Evolutionary conservation across 2,113 vertebrate species (phyloP).

Genomic region (Rhinogobius similis): DNA sequence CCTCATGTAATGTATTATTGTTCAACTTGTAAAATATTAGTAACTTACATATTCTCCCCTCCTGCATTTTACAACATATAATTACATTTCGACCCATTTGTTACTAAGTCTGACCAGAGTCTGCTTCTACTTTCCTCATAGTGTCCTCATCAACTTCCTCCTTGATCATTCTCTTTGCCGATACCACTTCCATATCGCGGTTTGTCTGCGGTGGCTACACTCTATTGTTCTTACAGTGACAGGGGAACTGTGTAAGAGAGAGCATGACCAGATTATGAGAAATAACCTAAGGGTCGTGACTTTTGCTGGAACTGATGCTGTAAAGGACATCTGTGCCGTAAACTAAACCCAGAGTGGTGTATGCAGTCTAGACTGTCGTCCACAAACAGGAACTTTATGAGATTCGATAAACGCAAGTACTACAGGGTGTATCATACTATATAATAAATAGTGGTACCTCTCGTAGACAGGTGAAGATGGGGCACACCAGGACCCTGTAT

Average conservation of each 20-base stretch:
- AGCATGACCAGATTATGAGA: constrained; percentile 45
- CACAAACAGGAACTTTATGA: constrained; percentile 53
- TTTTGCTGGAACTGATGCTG: constrained; percentile 55
- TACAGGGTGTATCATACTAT: not conserved
- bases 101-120: constrained; percentile 49
- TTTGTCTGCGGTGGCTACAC: constrained; percentile 36
- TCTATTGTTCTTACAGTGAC: constrained; percentile 52
- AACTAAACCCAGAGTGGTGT: constrained; percentile 52
- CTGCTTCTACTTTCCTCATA: constrained; percentile 31
- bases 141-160: constrained; percentile 38
- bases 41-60: no score
- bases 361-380: constrained; percentile 62
- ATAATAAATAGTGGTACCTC: constrained; percentile 89
- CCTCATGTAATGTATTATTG: not conserved
- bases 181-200: constrained; percentile 56
- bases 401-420: constrained; percentile 2
- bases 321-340: constrained; percentile 31
- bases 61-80: not conserved
- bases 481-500: constrained; percentile 93
- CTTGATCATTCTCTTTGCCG: constrained; percentile 49
- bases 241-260: constrained; percentile 4
- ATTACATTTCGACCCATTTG: constrained; percentile 33
- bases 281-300: constrained; percentile 40
- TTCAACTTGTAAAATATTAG: not conserved
- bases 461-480: constrained; percentile 97